Evolutionary conservation across 2,113 vertebrate genomes (phyloP), one percentile per base, ranked within the genome.

Genomic region (Anguilla japonica): DNA sequence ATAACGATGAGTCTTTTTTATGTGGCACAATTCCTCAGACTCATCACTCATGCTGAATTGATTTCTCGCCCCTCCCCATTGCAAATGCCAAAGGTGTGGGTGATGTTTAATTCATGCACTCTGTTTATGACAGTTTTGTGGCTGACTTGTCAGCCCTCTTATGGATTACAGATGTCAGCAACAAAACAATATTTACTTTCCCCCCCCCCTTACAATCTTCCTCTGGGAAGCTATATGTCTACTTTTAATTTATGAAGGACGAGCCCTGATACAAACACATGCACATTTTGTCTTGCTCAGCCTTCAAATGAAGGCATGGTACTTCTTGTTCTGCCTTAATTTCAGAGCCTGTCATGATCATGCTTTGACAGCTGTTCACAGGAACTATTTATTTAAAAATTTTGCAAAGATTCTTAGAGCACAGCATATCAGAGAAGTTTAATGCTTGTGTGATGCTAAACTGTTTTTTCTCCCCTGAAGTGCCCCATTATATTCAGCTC

Each of bases 51-150:
- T 75, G 11, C n/a, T 41, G 79, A 41, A 80, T 16, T 80, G 79
- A 80, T 41, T 80, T 41, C 15, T 80, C 5, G 6, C 15, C 79
- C 34, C 39, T 80, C 79, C 50, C 40, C 79, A 41, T 41, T 14
- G 40, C 40, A 41, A 20, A 15, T 41, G 34, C 75, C 79, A 80
- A 20, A 80, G 79, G 79, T 75, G 79, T 80, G 79, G 79, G 79
- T 40, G 79, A 80, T 80, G 20, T 80, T 41, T 41, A 80, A 80
- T 80, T 80, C 40, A 80, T 41, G 39, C 11, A 67, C 57, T 82
- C 9, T 56, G 26, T 22, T 53, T 41, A 22, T 75, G 29, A 86
- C 26, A 56, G 22, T 40, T 83, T 83, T 82, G 63, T 60, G 53
- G 60, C 43, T 41, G 41, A 34, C 39, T 18, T 86, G 41, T n/a